Base-by-base conservation (phyloP, 2,797 vertebrate species). In the Eupleurogrammus muticus region DNA sequence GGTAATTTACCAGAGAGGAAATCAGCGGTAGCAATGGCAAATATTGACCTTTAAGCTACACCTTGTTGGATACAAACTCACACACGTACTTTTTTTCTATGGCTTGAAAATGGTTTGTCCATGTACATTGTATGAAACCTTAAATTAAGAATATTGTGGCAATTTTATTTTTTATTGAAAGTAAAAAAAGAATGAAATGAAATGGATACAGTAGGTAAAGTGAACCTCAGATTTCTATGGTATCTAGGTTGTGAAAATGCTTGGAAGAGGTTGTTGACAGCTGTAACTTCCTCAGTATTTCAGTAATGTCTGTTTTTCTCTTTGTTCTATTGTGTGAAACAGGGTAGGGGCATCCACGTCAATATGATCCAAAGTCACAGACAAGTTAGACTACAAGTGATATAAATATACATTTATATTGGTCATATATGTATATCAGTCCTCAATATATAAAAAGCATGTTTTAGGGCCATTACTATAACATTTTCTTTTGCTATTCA, bases 251-350 rank as follows among this genome's bases (percentile, higher is more conserved):
- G 28, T n/a, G n/a, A n/a, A n/a, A n/a, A n/a, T n/a, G n/a, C n/a
- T n/a, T n/a, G n/a, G n/a, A n/a, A 28, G 28, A 28, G 28, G 28
- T 28, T 28, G 28, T 28, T 28, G 28, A 65, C 68, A 62, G 58
- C 35, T 52, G 56, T 67, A 75, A 14, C 52, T 76, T 84, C 78
- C 82, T 71, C 38, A 16, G 35, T 11, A 12, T 58, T 32, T 32
- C 49, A 55, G 24, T 28, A 3, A 23, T 20, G 64, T 75, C 49
- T 73, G 67, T 40, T 50, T 14, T 67, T 67, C 14, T 68, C 63
- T 83, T 88, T 89, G 78, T 81, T 88, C 72, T 56, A 82, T 87
- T 84, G 84, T 90, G 24, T 73, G 24, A 63, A 66, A 56, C 47
- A 32, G 69, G 67, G 50, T 23, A 52, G 17, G 46, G 10, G 70